Conservation (phyloP, 1,140 invertebrate species). For the Spodoptera frugiperda region DNA sequence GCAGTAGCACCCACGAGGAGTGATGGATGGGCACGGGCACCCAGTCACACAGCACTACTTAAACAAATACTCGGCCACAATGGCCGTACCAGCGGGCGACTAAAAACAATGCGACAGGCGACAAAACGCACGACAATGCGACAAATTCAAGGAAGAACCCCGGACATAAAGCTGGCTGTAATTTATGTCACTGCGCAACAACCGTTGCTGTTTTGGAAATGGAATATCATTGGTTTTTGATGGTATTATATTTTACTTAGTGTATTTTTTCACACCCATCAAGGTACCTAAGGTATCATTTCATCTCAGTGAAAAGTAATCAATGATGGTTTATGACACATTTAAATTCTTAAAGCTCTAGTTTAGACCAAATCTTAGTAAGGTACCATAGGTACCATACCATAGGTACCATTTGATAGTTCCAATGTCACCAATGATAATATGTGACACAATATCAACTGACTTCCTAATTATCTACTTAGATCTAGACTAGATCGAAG, state of each 20-base stretch:
- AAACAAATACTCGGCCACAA: slow-evolving; percentile 56
- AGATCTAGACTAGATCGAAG: too few species aligned
- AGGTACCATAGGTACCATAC: too few species aligned
- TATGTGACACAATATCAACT: too few species aligned
- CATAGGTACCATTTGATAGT: too few species aligned
- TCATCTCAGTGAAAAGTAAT: too few species aligned
- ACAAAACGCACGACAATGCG: slow-evolving; percentile 46
- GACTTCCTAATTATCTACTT: too few species aligned
- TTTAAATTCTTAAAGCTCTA: too few species aligned
- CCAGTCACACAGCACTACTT: slow-evolving; percentile 53
- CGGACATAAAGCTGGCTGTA: slow-evolving; percentile 8
- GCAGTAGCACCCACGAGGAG: slow-evolving; percentile 71
- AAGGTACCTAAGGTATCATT: too few species aligned
- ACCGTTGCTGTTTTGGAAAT: slow-evolving; percentile 49
- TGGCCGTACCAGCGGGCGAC: slow-evolving; percentile 35
- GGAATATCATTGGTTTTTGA: slow-evolving; percentile 32
- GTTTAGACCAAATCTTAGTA: too few species aligned
- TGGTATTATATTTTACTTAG: slow-evolving; percentile 5
- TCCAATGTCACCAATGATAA: too few species aligned
- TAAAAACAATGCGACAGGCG: slow-evolving; percentile 53
- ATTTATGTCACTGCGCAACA: slow-evolving; percentile 34
- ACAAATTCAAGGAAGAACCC: slow-evolving; percentile 58
- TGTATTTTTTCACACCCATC: neutral
- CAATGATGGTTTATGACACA: too few species aligned
- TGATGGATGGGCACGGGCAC: slow-evolving; percentile 61